Percentiles rank a stretch among this genome's conserved stretches.
Evolutionary conservation across 1,140 invertebrate genomes (phyloP).

Genomic region (Plodia interpunctella): DNA sequence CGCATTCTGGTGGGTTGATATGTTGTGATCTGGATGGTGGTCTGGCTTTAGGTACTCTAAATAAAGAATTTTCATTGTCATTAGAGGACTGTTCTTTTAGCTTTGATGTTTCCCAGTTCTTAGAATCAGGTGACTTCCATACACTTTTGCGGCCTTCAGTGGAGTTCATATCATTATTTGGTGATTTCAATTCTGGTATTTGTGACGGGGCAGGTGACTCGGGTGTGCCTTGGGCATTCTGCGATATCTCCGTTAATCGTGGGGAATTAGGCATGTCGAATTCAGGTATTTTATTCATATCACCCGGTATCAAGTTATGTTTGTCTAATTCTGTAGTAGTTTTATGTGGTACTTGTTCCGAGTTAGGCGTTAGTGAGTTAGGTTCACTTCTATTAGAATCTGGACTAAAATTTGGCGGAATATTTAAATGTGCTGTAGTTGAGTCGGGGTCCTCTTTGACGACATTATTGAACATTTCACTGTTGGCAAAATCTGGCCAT

Average conservation of each 20-base stretch:
- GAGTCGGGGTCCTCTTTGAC: slow-evolving; percentile 82
- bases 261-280: slow-evolving; percentile 67
- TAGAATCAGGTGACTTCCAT: slow-evolving; percentile 71
- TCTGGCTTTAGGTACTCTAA: slow-evolving; percentile 81
- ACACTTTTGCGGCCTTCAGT: slow-evolving; percentile 53
- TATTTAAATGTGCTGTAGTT: slow-evolving; percentile 78
- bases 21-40: slow-evolving; percentile 80
- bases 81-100: slow-evolving; percentile 42
- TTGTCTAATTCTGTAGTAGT: slow-evolving; percentile 50
- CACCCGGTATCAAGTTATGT: slow-evolving; percentile 35
- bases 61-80: slow-evolving; percentile 77
- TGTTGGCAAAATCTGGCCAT: slow-evolving; percentile 75
- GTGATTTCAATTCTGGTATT: slow-evolving; percentile 55
- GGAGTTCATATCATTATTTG: slow-evolving; percentile 50
- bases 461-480: slow-evolving; percentile 70
- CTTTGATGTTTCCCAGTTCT: slow-evolving; percentile 64
- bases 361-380: slow-evolving; percentile 37
- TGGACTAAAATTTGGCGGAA: slow-evolving; percentile 70
- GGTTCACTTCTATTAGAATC: slow-evolving; percentile 67
- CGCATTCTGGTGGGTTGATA: slow-evolving; percentile 52
- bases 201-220: slow-evolving; percentile 56
- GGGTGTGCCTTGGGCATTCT: slow-evolving; percentile 57
- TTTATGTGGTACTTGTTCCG: slow-evolving; percentile 45
- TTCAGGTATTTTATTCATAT: slow-evolving; percentile 58
- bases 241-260: slow-evolving; percentile 63